A percentile compares a stretch with the other conserved stretches of the same genome.
Conservation (phyloP, 2,888 invertebrate species). For the Nemoura dubitans region DNA sequence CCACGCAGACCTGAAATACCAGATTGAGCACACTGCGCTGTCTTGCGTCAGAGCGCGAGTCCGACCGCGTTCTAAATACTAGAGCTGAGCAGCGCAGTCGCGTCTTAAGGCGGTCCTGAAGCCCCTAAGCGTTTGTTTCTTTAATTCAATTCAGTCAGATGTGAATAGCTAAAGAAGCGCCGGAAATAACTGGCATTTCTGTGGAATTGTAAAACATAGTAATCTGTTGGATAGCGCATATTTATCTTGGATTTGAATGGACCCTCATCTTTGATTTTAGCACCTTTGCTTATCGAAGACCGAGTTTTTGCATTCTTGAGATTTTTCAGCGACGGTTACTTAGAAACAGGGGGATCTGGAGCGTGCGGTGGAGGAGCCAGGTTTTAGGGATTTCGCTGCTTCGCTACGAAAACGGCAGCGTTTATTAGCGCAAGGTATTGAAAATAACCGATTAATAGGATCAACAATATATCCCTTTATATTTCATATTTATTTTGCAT, state of each 20-base stretch:
- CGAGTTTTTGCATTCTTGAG: not conserved
- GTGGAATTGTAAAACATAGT: not conserved
- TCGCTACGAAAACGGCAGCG: no score
- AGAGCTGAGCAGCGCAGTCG: not conserved
- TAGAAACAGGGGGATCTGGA: not conserved
- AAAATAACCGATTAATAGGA: no score
- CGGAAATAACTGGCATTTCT: slow-evolving; percentile 7
- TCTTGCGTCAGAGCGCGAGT: not conserved
- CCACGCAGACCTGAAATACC: not conserved
- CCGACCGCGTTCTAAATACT: not conserved
- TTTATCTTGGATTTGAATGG: not conserved
- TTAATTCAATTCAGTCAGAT: not conserved
- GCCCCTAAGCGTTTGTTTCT: not conserved
- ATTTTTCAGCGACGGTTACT: not conserved
- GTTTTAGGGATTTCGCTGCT: no score
- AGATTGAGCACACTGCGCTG: not conserved
- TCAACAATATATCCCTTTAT: no score
- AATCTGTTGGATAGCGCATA: not conserved
- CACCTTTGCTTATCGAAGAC: not conserved
- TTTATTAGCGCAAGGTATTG: no score
- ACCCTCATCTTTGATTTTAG: slow-evolving; percentile 2
- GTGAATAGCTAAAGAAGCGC: not conserved
- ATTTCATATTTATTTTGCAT: no score
- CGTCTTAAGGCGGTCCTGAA: not conserved
- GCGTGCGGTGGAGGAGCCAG: not conserved